phyloP scores from a whole-genome alignment of 2,113 vertebrate species.

The Hoplias malabaricus region DNA sequence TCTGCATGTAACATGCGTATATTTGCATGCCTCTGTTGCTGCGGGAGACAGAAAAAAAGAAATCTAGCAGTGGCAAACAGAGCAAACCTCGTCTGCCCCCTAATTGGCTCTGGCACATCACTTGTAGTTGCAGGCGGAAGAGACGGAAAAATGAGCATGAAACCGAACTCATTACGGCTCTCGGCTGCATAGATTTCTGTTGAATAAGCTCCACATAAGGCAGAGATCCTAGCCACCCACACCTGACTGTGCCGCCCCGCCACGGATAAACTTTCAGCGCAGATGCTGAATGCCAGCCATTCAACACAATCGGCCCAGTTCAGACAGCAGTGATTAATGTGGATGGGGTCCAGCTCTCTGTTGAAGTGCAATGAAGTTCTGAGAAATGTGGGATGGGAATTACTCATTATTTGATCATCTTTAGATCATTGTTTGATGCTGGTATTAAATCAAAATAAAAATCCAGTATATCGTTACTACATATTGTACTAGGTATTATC shows the following conservation, averaged over 20 bases:
- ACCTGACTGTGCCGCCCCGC: not conserved
- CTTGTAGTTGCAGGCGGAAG: not conserved
- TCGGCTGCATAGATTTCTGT: not conserved
- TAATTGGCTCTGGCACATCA: slow-evolving; percentile 14
- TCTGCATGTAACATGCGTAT: not conserved
- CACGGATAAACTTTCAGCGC: not conserved
- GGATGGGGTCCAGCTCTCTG: not conserved
- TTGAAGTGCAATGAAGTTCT: slow-evolving; percentile 1
- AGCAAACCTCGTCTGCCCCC: not conserved
- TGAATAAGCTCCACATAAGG: not conserved
- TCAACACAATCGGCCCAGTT: not conserved
- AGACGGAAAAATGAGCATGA: slow-evolving; percentile 9
- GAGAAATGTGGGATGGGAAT: too few relatives aligned
- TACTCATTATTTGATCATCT: not conserved
- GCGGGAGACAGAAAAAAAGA: not conserved
- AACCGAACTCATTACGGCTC: slow-evolving; percentile 24
- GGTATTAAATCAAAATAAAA: not conserved
- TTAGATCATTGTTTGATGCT: not conserved
- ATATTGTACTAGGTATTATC: not conserved
- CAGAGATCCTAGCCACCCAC: not conserved
- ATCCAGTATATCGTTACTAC: not conserved
- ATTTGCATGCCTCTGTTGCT: not conserved
- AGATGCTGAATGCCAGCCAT: not conserved
- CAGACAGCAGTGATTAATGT: slow-evolving; percentile 17
- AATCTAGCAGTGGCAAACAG: not conserved